These are phyloP conservation scores for Chroicocephalus ridibundus DNA, from an alignment of 2,113 vertebrate genomes.

Conservation along the genomic window DNA sequence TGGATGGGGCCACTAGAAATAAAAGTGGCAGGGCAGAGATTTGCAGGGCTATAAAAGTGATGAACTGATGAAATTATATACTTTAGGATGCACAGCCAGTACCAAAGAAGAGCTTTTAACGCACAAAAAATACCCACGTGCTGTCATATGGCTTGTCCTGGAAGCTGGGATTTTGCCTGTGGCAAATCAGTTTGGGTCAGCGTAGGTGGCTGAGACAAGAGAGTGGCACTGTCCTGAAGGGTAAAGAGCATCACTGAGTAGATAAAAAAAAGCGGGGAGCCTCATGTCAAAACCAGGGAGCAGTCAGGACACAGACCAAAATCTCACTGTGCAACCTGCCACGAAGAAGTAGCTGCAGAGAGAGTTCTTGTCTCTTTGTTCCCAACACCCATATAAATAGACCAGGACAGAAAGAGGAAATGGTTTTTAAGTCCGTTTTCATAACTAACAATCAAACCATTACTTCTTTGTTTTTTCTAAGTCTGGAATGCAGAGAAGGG, in stretches of 20 bases:
- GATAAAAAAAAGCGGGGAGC: background rate
- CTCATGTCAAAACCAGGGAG: background rate
- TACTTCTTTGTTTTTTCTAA: background rate
- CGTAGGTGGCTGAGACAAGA: background rate
- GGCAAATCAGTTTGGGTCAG: background rate
- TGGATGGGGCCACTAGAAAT: background rate
- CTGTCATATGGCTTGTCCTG: background rate
- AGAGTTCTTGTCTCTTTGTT: background rate
- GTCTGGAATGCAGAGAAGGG: background rate
- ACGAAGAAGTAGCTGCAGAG: too few relatives aligned
- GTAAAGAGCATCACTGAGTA: background rate
- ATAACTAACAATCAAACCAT: background rate
- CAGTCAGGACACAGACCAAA: background rate
- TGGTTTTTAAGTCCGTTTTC: background rate
- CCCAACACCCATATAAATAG: accelerated
- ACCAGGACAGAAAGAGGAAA: background rate
- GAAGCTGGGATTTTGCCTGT: background rate
- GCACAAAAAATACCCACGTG: background rate
- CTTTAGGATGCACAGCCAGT: background rate
- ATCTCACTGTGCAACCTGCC: background rate
- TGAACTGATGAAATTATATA: background rate
- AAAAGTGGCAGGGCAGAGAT: background rate
- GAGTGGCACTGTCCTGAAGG: background rate
- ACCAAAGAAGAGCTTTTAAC: background rate
- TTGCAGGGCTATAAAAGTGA: background rate